Percentiles rank a stretch among this genome's conserved stretches.
phyloP scores from a whole-genome alignment of 1,140 invertebrate genomes.

The Meloidogyne floridensis region DNA sequence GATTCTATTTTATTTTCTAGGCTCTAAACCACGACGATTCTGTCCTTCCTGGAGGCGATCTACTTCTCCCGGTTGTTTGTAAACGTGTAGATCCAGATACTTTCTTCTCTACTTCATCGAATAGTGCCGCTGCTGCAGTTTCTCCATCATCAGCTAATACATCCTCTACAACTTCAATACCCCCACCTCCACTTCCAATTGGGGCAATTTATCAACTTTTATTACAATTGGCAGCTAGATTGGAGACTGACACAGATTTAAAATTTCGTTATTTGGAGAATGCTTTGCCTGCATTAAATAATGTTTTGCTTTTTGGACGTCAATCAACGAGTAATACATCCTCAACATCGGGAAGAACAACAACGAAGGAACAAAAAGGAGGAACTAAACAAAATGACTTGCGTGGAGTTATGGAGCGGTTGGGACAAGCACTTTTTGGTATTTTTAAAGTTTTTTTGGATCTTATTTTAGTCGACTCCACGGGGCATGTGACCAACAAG shows the following conservation, averaged over 20 bases:
- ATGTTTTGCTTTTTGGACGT: constrained; percentile 4
- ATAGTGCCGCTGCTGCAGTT: background rate
- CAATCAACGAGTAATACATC: background rate
- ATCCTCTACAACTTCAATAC: background rate
- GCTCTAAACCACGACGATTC: constrained; percentile 31
- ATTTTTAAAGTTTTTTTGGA: constrained; percentile 3
- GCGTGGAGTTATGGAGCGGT: background rate
- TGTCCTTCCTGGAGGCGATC: background rate
- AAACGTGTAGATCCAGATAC: constrained; percentile 43
- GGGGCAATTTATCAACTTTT: constrained; percentile 23
- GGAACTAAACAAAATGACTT: constrained; percentile 9
- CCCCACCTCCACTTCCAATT: constrained; percentile 24
- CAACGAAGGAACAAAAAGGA: background rate
- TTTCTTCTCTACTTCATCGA: constrained; percentile 27
- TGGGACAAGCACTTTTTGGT: constrained; percentile 10
- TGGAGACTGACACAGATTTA: constrained; percentile 36
- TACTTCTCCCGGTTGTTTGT: constrained; percentile 34
- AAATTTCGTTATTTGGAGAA: constrained; percentile 42
- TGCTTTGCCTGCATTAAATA: constrained; percentile 30
- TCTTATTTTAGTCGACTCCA: too few species aligned
- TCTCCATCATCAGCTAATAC: background rate
- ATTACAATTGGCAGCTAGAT: constrained; percentile 19
- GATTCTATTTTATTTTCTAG: constrained; percentile 13
- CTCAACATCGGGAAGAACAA: constrained; percentile 8
- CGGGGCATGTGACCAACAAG: too few species aligned